Evolutionary conservation across 2,888 invertebrate genomes (phyloP).

Genomic region (Halictus ligatus): DNA sequence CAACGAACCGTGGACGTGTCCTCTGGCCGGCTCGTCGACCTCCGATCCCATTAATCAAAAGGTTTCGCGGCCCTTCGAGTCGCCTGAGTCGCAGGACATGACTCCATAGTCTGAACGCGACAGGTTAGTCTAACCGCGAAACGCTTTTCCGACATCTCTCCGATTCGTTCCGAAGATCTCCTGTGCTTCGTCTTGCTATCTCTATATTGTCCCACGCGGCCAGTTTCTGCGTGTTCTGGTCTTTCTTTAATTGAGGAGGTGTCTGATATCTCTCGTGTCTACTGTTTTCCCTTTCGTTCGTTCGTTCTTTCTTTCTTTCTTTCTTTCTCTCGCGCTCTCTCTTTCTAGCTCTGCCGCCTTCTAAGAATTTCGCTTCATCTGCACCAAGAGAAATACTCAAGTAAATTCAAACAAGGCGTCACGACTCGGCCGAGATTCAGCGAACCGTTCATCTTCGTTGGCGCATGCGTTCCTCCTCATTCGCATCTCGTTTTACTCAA

Average conservation of each 20-base stretch:
- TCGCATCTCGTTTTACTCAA: too few relatives aligned
- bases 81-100: not conserved
- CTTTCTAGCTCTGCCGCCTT: slow-evolving; percentile 65
- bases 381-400: slow-evolving; percentile 61
- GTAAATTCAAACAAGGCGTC: slow-evolving; percentile 52
- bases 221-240: not conserved
- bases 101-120: not conserved
- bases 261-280: slow-evolving; percentile 1
- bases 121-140: not conserved
- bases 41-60: slow-evolving; percentile 19
- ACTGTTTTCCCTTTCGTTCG: not conserved
- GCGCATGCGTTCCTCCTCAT: not conserved
- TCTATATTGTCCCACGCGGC: not conserved
- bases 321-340: slow-evolving; percentile 54
- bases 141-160: not conserved
- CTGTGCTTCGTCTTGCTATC: not conserved
- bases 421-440: not conserved
- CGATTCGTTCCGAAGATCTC: not conserved
- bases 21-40: slow-evolving; percentile 65
- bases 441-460: not conserved
- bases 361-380: slow-evolving; percentile 72
- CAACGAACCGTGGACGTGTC: slow-evolving; percentile 72
- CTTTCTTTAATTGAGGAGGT: not conserved
- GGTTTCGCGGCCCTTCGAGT: not conserved
- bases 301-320: slow-evolving; percentile 9